A percentile compares a stretch with the other conserved stretches of the same genome.
Evolutionary conservation across 1,140 invertebrate genomes (phyloP).

Genomic region (Trachymyrmex cornetzi): DNA sequence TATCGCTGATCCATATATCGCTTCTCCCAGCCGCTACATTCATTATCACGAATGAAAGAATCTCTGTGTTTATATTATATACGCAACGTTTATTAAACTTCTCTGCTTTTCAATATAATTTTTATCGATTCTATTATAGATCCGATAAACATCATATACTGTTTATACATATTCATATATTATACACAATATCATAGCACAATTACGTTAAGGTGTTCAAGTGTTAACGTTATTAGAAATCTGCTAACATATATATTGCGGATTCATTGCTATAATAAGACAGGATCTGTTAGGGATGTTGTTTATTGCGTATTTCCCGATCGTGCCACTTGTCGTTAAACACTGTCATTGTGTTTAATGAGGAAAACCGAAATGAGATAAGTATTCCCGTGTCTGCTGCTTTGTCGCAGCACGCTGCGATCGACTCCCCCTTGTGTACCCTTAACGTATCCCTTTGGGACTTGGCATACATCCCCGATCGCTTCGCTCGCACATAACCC

Average conservation of each 20-base stretch:
- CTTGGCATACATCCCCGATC: constrained; percentile 43
- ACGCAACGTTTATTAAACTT: neutral
- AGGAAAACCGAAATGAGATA: constrained; percentile 75
- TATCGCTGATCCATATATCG: constrained; percentile 39
- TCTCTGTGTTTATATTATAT: neutral
- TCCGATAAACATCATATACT: too few species aligned
- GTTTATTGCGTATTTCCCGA: constrained; percentile 54
- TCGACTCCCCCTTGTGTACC: constrained; percentile 69
- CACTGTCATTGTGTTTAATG: constrained; percentile 75
- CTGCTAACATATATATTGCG: too few species aligned
- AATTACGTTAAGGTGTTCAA: too few species aligned
- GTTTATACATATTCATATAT: neutral
- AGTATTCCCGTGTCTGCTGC: constrained; percentile 64
- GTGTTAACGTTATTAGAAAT: neutral
- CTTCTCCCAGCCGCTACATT: constrained; percentile 27
- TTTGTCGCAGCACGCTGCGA: constrained; percentile 45
- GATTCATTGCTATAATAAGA: too few species aligned
- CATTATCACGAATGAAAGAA: constrained; percentile 31
- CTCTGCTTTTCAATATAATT: neutral
- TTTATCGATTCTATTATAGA: neutral
- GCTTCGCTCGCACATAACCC: constrained; percentile 49
- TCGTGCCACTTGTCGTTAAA: constrained; percentile 64
- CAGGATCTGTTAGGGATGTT: constrained; percentile 23
- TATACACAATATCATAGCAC: neutral
- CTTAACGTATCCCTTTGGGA: constrained; percentile 70